Base-by-base conservation (phyloP, 2,888 invertebrate species). In the Harpalus rubripes region DNA sequence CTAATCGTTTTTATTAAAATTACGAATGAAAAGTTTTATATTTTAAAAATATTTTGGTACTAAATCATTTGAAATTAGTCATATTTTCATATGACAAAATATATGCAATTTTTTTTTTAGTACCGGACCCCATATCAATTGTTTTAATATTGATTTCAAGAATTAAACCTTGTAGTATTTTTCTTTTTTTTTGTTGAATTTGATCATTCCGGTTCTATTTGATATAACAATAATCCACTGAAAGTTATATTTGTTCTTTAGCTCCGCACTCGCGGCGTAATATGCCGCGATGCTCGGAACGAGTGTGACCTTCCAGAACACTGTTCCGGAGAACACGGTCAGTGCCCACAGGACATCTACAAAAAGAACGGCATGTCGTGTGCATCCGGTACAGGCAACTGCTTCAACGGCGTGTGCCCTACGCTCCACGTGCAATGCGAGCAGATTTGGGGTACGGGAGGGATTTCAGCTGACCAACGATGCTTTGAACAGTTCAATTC, bases 261-360 rank as follows among this genome's bases (percentile, higher is more conserved):
- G 97, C 92, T 97, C 81, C 94, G 95, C 87, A 93, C 93, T 10
- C 93, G 94, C 85, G 98, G 98, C 16, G 93, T 95, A 63, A 92
- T 96, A 85, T 99, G 99, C 91, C 95, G 99, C 18, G 95, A 96
- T 82, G 94, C 97, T 0, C 93, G 94, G 86, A 97, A 97, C 90
- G 98, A 98, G 90, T 99, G 99, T 91, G 99, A 99, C 92, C 94
- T 99, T 41, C 97, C 98, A 18, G 99, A 99, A 90, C 95, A 95
- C 82, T 99, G 99, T 91, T 95, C 96, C 84, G 99, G 99, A 0
- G 94, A 95, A 76, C 94, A 94, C 58, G 99, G 99, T 0, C 94
- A 96, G 87, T 99, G 99, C 91, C 99, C 99, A 0, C 89, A 92
- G 1, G 98, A 99, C 91, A 95, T 97, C 0, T 95, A 96, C 91